Base-by-base conservation (phyloP, 2,797 vertebrate genomes). In the Falco rusticolus region DNA sequence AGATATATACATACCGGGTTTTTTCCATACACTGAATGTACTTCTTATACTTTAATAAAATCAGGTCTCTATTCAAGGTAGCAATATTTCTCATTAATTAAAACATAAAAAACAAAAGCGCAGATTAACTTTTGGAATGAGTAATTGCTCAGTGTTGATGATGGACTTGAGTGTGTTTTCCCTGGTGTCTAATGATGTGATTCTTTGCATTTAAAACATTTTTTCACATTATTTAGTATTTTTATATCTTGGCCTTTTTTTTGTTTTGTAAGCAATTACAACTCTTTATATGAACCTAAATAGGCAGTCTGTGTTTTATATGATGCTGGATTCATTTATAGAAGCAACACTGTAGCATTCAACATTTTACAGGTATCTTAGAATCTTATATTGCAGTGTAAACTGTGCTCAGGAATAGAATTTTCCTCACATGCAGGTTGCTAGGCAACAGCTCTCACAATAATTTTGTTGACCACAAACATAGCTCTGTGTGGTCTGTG, bases 391-490 rank as follows among this genome's bases (percentile, higher is more conserved):
- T 93, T 90, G 41, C 54, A 76, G 56, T 82, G 79, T 65, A 94
- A 96, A 93, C 26, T 45, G 37, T 86, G 69, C 90, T 80, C 48
- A 94, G 88, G 94, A 94, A 96, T 93, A 91, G 86, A 87, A 91
- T 96, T 97, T 97, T 89, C 68, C 68, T 96, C 88, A 63, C 63
- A 85, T 77, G 29, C 90, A 92, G 31, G 97, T 98, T 98, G 97
- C 97, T 96, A 97, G 74, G 98, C 97, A 98, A 98, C 97, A 93
- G 84, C 65, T 53, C 57, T 96, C 91, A 96, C 87, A 96, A 93
- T 96, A 78, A 96, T 97, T 98, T 97, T 97, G 84, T 97, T 98
- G 97, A 96, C 93, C 84, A 85, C 87, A 93, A 96, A 97, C 65
- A 66, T 63, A 95, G 43, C 89, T 90, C 66, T 94, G 26, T 96